Base-by-base conservation (phyloP, 2,888 invertebrate species). In the Stenotaenia linearis region DNA sequence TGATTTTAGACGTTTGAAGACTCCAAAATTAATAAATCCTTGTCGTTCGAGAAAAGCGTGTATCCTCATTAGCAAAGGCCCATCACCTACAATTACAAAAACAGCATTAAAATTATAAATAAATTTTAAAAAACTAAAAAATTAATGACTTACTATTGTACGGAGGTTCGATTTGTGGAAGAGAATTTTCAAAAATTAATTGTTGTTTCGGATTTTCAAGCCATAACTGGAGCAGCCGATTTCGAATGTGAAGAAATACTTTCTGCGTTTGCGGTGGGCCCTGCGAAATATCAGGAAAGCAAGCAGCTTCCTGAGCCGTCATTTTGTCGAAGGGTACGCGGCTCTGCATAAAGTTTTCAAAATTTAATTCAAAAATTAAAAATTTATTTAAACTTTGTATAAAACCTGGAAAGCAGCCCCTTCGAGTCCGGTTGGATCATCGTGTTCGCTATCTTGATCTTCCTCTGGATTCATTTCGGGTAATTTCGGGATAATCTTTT, bases 11-110 rank as follows among this genome's bases (percentile, higher is more conserved):
- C 95, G 89, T 85, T 96, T 95, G 87, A 96, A 99, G 77, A 97
- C 92, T 0, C 99, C 99, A 88, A 96, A 98, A 88, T 99, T 99
- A 82, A 99, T 97, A 84, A 94, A 96, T 1, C 98, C 98, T 87
- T 98, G 96, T 74, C 99, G 90, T 85, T 98, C 96, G 45, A 99
- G 88, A 86, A 94, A 99, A 0, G 93, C 92, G 87, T 96, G 96
- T 35, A 95, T 91, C 82, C 97, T 90, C 85, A 91, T 90, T 1
- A 97, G 91, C 25, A 98, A 87, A 9, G 91, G 91, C 4, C 92
- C 91, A 87, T 98, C 97, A 84, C 87, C 87, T 80, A 7, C 21
- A 77, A 10, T 45, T 1, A 40, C n/a, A 21, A 35, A 1, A 30
- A 23, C 75, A 6, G 32, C 1, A 77, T 0, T 1, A 77, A 4